These are phyloP conservation scores for Drosophila littoralis DNA, from an alignment of 1,140 invertebrate genomes.

Conservation along the genomic window DNA sequence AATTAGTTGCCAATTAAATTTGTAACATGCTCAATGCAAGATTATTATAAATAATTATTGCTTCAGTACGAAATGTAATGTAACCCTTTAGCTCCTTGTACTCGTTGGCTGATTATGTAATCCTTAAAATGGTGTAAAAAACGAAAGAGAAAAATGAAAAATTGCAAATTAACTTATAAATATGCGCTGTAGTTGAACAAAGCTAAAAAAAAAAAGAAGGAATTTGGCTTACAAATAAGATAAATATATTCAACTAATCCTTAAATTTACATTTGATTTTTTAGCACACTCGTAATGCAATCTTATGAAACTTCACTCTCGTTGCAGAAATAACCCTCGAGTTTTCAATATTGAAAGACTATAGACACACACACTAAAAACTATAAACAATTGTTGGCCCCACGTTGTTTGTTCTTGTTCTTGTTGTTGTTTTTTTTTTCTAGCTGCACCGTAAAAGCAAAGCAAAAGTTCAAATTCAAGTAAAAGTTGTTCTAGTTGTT, in stretches of 20 bases:
- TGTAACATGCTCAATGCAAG: slow-evolving; percentile 51
- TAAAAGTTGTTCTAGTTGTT: slow-evolving; percentile 39
- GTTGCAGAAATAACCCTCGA: slow-evolving; percentile 51
- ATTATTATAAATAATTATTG: slow-evolving; percentile 55
- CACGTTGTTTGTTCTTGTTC: slow-evolving; percentile 2
- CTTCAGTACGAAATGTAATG: slow-evolving; percentile 48
- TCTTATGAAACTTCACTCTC: slow-evolving; percentile 50
- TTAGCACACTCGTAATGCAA: slow-evolving; percentile 42
- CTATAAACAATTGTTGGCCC: background rate
- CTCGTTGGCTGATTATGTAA: slow-evolving; percentile 71
- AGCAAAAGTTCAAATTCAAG: slow-evolving; percentile 3
- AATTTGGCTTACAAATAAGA: slow-evolving; percentile 22
- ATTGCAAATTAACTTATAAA: slow-evolving; percentile 22
- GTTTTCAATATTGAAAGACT: slow-evolving; percentile 7
- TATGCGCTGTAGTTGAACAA: slow-evolving; percentile 40
- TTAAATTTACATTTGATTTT: slow-evolving; percentile 62
- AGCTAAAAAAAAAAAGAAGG: slow-evolving; percentile 17
- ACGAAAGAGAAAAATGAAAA: slow-evolving; percentile 15
- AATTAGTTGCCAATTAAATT: slow-evolving; percentile 37
- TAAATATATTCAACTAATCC: slow-evolving; percentile 45
- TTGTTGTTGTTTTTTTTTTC: no score
- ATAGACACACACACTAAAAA: slow-evolving; percentile 17
- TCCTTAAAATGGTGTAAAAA: slow-evolving; percentile 40
- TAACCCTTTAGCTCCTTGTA: slow-evolving; percentile 63
- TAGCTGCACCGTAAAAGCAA: slow-evolving; percentile 29